Evolutionary conservation across 2,888 invertebrate genomes (phyloP), one percentile per base, ranked within the genome.

Genomic region (Coenonympha arcania): DNA sequence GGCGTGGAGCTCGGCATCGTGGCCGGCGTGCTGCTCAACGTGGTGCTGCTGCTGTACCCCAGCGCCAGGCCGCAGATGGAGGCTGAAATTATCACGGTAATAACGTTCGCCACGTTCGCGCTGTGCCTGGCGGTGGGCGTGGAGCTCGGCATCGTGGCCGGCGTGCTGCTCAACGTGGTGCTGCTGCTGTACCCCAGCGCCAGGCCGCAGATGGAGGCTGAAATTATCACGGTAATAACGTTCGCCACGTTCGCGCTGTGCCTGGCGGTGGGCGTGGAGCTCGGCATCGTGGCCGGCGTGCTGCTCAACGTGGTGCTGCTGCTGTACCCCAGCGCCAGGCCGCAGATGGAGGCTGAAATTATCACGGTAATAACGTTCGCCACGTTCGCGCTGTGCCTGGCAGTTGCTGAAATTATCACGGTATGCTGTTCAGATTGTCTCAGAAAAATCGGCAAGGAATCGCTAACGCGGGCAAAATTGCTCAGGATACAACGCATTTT

Each of bases 1-100:
- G 95, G 96, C 1, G 95, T 95, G 0, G 95, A 96, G 75, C 89
- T 94, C 54, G 96, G 96, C 1, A 93, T 97, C 57, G 77, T 95
- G 9, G 88, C 93, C 15, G 95, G 95, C 0, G 95, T 95, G 1
- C 90, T 89, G 0, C 89, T 93, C 19, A 95, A 95, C 73, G 89
- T 95, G 3, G 81, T 93, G 22, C 90, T 94, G 56, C 77, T 95
- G 5, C 79, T 95, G 6, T 94, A 95, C 69, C 93, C 94, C 2
- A 93, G 93, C 13, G 95, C 94, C 0, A 86, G 95, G 41, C 95
- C 95, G 0, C 90, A 90, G 42, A 84, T 95, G 4, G 89, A 90
- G 36, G 91, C 93, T 0, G 91, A 93, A 55, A 92, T 91, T 64
- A 82, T 89, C 48, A 89, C 88, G 71, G 93, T 93, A 71, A 80